Base-by-base conservation (phyloP, 37 sponge, comb jelly and placozoan species). In the Spongilla lacustris region DNA sequence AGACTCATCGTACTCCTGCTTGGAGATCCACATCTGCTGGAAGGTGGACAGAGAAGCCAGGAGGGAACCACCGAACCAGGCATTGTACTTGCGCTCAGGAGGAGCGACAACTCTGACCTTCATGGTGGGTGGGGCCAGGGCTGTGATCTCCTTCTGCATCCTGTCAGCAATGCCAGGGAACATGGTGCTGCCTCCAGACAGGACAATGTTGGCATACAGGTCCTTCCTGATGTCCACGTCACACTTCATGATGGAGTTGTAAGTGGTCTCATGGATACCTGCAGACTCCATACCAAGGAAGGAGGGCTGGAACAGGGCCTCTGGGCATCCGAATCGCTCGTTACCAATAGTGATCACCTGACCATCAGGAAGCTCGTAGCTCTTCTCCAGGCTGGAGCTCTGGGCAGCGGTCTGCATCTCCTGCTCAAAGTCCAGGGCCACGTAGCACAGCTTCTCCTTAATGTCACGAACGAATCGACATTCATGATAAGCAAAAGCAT, bases 191-290 rank as follows among this genome's bases (percentile, higher is more conserved):
- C 99, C 99, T 75, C 99, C 99, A 71, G 98, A 99, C 71, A 99
- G 93, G 29, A 99, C 99, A 41, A 93, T 97, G 91, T 99, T 99
- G 82, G 96, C 99, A 86, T 97, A 99, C 75, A 99, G 96, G 78
- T 97, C 98, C 93, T 97, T 99, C 76, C 99, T 84, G 94, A 99
- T 99, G 91, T 97, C 98, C 2, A 97, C 99, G 73, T 99, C 99
- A 77, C 99, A 99, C 92, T 99, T 99, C 99, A 97, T 99, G 97
- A 99, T 97, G 80, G 99, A 99, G 95, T 97, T 97, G 95, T 99
- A 99, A 74, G 69, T 70, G 75, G 98, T 95, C 89, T 99, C 99
- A 91, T 98, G 99, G 92, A 98, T 96, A 68, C 99, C 99, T 36
- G 99, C 95, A 84, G 95, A 96, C 80, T 98, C 99, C 97, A 96